Base-by-base conservation (phyloP, 1,140 invertebrate species). In the Zaprionus camerounensis region DNA sequence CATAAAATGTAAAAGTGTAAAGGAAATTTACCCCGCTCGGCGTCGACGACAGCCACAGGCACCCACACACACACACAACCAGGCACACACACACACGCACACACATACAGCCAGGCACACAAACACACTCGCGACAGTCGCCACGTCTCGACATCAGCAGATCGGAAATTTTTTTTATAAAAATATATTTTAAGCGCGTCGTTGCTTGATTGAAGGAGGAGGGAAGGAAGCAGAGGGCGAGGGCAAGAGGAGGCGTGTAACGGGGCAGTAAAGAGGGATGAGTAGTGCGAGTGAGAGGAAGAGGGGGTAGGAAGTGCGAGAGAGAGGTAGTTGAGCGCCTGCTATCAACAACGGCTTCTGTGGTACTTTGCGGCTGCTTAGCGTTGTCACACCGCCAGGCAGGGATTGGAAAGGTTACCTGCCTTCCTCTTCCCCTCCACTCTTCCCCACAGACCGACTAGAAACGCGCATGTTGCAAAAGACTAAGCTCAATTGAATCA, bases 1-100 rank as follows among this genome's bases (percentile, higher is more conserved):
- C 81, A 87, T 90, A 85, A 88, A 88, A 90, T 88, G 85, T 85
- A 81, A 90, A 90, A 88, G 85, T 88, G 81, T 72, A 85, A 81
- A 88, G 76, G 74, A 79, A 79, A 79, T 77, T 73, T 77, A 73
- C 34, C 56, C 56, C 24, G n/a, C 36, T 57, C 61, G 28, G 2
- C 61, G 17, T 12, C 15, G 31, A 41, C 58, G 31, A 17, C 36
- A 15, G 12, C 46, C 59, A n/a, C 26, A 34, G 13, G 15, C 24
- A 55, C 5, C n/a, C 59, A 57, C 24, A 7, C 51, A n/a, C n/a
- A 11, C 36, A 24, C 13, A 61, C 41, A 65, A 15, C 44, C 38
- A 71, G 12, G 24, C 17, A 61, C 3, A 46, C 28, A 55, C 44
- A 46, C 53, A 12, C 1, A 20, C 17, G 1, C 20, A 20, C 36